A percentile compares a stretch with the other conserved stretches of the same genome.
Evolutionary conservation across 2,113 vertebrate genomes (phyloP).

Genomic region (Ophiodon elongatus): DNA sequence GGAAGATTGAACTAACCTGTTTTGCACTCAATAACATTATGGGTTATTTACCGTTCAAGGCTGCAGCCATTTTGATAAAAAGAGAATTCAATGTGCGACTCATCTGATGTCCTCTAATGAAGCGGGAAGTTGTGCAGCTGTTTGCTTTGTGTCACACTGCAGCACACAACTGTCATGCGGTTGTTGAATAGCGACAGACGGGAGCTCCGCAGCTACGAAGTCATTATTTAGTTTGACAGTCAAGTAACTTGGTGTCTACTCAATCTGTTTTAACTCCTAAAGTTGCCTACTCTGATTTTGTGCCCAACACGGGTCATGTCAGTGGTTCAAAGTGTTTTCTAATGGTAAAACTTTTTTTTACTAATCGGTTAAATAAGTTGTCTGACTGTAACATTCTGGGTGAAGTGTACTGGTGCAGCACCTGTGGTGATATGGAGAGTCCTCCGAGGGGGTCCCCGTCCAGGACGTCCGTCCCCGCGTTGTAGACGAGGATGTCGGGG

Average conservation of each 20-base stretch:
- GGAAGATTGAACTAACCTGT: too few relatives aligned
- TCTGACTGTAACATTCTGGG: not conserved
- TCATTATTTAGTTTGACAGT: not conserved
- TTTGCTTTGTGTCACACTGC: too few relatives aligned
- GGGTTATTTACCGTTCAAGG: not conserved
- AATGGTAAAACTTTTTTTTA: not conserved
- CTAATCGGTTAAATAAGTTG: not conserved
- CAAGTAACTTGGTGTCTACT: not conserved
- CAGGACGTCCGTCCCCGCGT: slow-evolving; percentile 94
- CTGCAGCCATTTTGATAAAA: not conserved
- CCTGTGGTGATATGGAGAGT: slow-evolving; percentile 93
- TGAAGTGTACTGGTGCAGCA: slow-evolving; percentile 50
- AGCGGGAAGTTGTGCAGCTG: not conserved
- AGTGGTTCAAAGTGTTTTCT: not conserved
- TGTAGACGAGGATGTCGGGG: slow-evolving; percentile 93
- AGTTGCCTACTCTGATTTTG: not conserved
- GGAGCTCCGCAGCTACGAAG: not conserved
- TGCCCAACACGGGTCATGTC: not conserved
- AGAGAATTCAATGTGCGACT: too few relatives aligned
- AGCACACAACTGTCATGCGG: too few relatives aligned
- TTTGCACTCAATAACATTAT: not conserved
- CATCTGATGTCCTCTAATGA: not conserved
- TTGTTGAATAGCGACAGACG: too few relatives aligned
- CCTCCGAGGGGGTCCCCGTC: slow-evolving; percentile 95
- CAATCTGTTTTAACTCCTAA: not conserved